A percentile compares a stretch with the other conserved stretches of the same genome.
Conservation (phyloP, 2,888 invertebrate species). For the Camptogramma bilineatum region DNA sequence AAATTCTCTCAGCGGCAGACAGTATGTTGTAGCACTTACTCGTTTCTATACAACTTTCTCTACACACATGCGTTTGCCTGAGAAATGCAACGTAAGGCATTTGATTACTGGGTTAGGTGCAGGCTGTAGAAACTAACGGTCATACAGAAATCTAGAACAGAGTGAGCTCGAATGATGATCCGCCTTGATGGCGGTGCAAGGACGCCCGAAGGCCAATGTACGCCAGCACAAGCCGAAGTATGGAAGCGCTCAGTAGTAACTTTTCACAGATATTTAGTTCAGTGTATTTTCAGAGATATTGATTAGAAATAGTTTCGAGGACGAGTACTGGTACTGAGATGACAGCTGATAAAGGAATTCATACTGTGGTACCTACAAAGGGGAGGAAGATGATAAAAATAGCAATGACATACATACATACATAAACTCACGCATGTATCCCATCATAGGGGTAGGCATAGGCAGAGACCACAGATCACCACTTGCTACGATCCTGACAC, state of each 20-base stretch:
- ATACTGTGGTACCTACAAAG: too few relatives aligned
- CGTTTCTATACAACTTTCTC: constrained; percentile 64
- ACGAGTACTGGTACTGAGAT: too few relatives aligned
- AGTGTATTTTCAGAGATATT: too few relatives aligned
- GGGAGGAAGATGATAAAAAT: too few relatives aligned
- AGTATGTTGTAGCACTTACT: constrained; percentile 48
- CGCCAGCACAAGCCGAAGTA: background rate
- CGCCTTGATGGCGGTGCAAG: background rate
- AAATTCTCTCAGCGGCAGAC: background rate
- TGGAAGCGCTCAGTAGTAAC: background rate
- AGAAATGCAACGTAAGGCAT: constrained; percentile 24
- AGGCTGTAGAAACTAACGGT: background rate
- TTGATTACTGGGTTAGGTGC: constrained; percentile 3
- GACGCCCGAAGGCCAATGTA: background rate
- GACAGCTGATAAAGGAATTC: too few relatives aligned
- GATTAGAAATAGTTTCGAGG: too few relatives aligned
- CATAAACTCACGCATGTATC: too few relatives aligned
- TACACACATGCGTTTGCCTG: constrained; percentile 46
- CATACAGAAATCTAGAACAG: background rate
- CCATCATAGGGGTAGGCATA: too few relatives aligned
- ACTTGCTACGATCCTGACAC: too few relatives aligned
- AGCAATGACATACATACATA: too few relatives aligned
- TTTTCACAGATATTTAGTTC: background rate
- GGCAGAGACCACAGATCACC: too few relatives aligned
- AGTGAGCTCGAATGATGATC: background rate